phyloP scores from a whole-genome alignment of 2,888 invertebrate species.

The Cantharis lateralis region DNA sequence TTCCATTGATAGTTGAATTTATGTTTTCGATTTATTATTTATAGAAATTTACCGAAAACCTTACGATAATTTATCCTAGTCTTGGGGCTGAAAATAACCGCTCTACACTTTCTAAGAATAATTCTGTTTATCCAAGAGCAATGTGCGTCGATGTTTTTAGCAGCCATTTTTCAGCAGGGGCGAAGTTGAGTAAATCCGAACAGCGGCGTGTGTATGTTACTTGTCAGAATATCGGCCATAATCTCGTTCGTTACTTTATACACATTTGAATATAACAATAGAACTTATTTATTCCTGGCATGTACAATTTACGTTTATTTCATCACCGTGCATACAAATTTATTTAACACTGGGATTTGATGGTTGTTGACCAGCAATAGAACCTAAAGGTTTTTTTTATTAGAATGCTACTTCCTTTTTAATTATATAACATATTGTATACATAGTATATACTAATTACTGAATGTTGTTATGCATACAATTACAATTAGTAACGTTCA shows the following conservation, averaged over 20 bases:
- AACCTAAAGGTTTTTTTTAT: conserved; percentile 12
- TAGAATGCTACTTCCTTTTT: conserved; percentile 18
- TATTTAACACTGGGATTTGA: background rate
- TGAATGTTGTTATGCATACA: background rate
- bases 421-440: background rate
- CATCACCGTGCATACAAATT: conserved; percentile 16
- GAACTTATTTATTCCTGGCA: conserved; percentile 9
- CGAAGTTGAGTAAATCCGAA: conserved; percentile 6
- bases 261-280: background rate
- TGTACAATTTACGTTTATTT: conserved; percentile 15
- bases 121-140: conserved; percentile 36
- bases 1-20: background rate
- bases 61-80: conserved; percentile 23
- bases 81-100: conserved; percentile 29
- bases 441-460: background rate
- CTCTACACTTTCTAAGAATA: conserved; percentile 34
- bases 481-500: background rate
- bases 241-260: conserved; percentile 5
- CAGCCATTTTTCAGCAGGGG: background rate
- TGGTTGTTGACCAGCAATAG: conserved; percentile 19
- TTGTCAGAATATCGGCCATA: conserved; percentile 9
- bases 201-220: background rate
- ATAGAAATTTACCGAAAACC: background rate
- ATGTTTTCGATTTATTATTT: background rate
- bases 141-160: conserved; percentile 29